Conservation (phyloP, 2,113 vertebrate species). For the Epinephelus lanceolatus region DNA sequence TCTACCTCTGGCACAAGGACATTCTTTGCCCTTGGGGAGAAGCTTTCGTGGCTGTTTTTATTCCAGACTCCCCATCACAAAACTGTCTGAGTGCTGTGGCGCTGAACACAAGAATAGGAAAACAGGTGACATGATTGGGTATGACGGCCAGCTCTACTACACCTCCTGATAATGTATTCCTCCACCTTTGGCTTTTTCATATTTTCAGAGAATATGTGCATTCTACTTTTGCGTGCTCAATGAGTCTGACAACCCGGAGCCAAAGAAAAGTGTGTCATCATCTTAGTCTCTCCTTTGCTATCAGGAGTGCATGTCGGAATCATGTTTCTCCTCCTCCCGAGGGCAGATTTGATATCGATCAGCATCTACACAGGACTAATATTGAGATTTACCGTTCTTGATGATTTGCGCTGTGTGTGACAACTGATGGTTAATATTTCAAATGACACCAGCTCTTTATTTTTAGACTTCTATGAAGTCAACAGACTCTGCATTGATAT, state of each 20-base stretch:
- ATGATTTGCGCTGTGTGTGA: neutral
- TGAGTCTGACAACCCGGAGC: conserved; percentile 33
- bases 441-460: neutral
- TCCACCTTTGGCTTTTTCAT: conserved; percentile 44
- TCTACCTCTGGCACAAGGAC: conserved; percentile 37
- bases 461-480: neutral
- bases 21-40: conserved; percentile 17
- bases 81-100: conserved; percentile 13
- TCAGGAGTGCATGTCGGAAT: neutral
- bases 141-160: conserved; percentile 37
- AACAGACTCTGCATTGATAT: neutral
- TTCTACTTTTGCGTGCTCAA: conserved; percentile 19
- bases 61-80: conserved; percentile 19
- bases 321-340: conserved; percentile 17
- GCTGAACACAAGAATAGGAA: conserved; percentile 19
- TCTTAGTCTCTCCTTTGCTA: conserved; percentile 9
- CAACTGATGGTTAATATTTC: neutral
- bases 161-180: conserved; percentile 55
- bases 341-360: neutral
- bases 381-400: neutral
- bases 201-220: conserved; percentile 35
- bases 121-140: conserved; percentile 39
- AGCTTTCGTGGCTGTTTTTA: conserved; percentile 20
- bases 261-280: conserved; percentile 37
- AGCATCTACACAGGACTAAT: neutral